These are phyloP conservation scores for Amazona guildingii DNA, from an alignment of 2,113 vertebrate species.

Conservation along the genomic window DNA sequence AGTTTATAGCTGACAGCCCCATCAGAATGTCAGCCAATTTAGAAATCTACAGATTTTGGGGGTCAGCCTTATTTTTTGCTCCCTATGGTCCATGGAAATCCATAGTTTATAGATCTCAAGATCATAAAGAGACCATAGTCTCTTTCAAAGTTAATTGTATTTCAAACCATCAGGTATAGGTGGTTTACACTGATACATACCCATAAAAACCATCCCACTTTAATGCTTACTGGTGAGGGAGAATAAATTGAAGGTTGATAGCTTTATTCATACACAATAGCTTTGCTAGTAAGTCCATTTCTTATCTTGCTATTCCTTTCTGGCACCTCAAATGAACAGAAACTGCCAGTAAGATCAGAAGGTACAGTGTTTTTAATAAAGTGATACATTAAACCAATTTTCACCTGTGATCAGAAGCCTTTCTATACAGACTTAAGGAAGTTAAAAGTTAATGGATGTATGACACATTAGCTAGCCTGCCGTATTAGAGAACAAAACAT, in stretches of 20 bases:
- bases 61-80: not conserved
- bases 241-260: not conserved
- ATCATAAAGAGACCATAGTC: not conserved
- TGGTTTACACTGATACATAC: not conserved
- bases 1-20: not conserved
- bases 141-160: not conserved
- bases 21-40: not conserved
- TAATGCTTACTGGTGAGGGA: not conserved
- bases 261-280: not conserved
- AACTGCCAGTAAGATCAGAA: not conserved
- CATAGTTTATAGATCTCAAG: not conserved
- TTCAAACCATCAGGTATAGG: not conserved
- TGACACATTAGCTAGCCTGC: not conserved
- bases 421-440: not conserved
- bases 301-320: not conserved
- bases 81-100: not conserved
- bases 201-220: not conserved
- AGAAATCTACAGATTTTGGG: not conserved
- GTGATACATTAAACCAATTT: not conserved
- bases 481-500: not conserved
- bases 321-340: conserved; percentile 2
- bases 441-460: not conserved
- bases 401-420: not conserved
- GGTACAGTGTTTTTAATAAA: not conserved
- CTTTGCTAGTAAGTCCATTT: not conserved